Conservation (phyloP, 2,113 vertebrate genomes). For the Gasterosteus nipponicus region DNA sequence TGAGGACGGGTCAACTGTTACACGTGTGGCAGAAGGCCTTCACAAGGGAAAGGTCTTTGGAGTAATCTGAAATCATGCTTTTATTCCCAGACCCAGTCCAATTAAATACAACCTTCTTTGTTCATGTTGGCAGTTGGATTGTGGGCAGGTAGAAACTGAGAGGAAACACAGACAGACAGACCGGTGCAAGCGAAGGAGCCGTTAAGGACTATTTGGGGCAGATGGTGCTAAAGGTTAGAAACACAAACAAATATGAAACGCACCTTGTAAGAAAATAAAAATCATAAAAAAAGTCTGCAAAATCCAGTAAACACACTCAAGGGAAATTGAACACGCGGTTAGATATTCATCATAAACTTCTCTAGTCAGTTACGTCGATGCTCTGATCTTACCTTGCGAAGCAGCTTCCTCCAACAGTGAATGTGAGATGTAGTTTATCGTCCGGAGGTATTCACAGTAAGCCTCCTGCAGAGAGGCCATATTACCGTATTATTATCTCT, state of each 20-base stretch:
- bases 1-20: background rate
- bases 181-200: background rate
- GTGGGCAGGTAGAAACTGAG: background rate
- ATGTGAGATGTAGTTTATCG: conserved; percentile 89
- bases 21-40: background rate
- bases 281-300: background rate
- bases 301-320: background rate
- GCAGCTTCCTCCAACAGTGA: conserved; percentile 86
- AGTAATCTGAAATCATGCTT: background rate
- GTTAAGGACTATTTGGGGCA: background rate
- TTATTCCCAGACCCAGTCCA: background rate
- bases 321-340: background rate
- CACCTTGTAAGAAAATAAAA: background rate
- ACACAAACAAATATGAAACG: background rate
- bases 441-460: conserved; percentile 89
- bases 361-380: background rate
- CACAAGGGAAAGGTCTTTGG: background rate
- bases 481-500: background rate
- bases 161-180: background rate
- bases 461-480: conserved; percentile 86
- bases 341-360: background rate
- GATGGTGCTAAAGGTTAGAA: background rate
- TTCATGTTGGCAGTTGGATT: background rate
- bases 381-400: conserved; percentile 76
- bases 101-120: background rate